Base-by-base conservation (phyloP, 1,140 invertebrate species). In the Prorops nasuta region DNA sequence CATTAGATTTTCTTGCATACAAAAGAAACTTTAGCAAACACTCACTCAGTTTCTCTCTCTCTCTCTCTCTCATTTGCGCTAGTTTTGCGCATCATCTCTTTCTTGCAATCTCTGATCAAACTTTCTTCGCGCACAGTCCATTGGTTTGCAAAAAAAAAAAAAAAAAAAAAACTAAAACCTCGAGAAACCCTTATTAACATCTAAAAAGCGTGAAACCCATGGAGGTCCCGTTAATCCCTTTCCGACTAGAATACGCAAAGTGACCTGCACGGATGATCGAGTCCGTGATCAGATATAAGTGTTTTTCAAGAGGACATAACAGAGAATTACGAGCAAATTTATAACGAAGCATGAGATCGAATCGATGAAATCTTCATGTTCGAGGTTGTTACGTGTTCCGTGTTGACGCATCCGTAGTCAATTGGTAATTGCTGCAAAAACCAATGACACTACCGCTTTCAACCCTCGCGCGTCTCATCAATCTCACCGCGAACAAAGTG, bases 401-500 rank as follows among this genome's bases (percentile, higher is more conserved):
- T 45, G 43, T 54, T 36, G 43, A 34, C 28, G 18, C 46, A 44
- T 57, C 63, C 66, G 61, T 69, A 61, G 35, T 62, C 64, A 69
- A 69, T 69, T 49, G 65, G 63, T 69, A 67, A 69, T 67, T 67
- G 54, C 51, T 40, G 49, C 52, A 54, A 64, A 65, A 50, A 56
- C 53, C 47, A 59, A 58, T 46, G 63, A 64, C 57, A 58, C 52
- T 49, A 44, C 44, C 39, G 48, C 21, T n/a, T n/a, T n/a, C n/a
- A n/a, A n/a, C n/a, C n/a, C n/a, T n/a, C n/a, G n/a, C n/a, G n/a
- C n/a, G n/a, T n/a, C n/a, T n/a, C n/a, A n/a, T n/a, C n/a, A n/a
- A n/a, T n/a, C n/a, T n/a, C n/a, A n/a, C n/a, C n/a, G n/a, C n/a
- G n/a, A n/a, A n/a, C n/a, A n/a, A n/a, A n/a, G n/a, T n/a, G n/a